Evolutionary conservation across 1,140 invertebrate species (phyloP).

Genomic region (Ladona fulva): DNA sequence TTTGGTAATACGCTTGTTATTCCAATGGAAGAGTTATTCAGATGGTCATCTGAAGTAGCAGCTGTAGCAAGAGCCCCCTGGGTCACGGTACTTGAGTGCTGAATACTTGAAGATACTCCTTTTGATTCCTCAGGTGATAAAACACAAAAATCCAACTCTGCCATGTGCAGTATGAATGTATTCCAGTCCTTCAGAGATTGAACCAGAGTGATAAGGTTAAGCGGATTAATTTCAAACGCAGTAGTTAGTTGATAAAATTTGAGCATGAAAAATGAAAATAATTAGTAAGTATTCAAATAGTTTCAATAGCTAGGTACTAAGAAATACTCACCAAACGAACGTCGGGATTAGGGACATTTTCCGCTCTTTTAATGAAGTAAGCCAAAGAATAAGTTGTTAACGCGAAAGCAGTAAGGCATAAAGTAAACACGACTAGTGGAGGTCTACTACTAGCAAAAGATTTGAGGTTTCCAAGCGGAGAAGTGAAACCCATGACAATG

Average conservation of each 20-base stretch:
- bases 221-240: no score
- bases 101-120: no score
- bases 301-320: background rate
- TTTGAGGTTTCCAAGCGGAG: background rate
- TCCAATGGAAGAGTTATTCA: no score
- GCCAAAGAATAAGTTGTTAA: background rate
- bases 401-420: background rate
- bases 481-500: constrained; percentile 9
- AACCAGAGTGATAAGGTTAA: no score
- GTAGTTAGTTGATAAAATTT: no score
- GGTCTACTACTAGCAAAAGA: constrained; percentile 9
- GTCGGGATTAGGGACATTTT: background rate
- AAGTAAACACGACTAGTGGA: constrained; percentile 7
- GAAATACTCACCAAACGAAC: background rate
- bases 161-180: background rate
- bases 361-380: background rate
- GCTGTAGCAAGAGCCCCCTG: no score
- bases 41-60: no score
- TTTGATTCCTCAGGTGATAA: background rate
- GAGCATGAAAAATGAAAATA: no score
- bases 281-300: no score
- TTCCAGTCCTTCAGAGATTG: background rate
- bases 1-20: no score
- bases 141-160: background rate
- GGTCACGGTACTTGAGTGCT: no score